Evolutionary conservation across 2,888 invertebrate genomes (phyloP).

Genomic region (Aromia moschata): DNA sequence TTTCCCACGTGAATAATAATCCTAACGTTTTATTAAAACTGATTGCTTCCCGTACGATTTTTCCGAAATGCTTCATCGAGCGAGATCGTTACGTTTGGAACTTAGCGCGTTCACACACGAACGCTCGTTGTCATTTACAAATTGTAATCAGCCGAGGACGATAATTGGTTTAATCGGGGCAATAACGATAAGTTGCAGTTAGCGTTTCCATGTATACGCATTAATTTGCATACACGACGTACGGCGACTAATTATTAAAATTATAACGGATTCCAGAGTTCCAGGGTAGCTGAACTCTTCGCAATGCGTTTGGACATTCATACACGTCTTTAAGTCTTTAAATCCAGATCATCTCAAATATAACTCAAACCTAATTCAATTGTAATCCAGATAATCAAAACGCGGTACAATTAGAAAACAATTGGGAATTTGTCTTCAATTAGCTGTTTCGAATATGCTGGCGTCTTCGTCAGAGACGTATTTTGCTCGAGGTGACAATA

Average conservation of each 20-base stretch:
- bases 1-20: constrained; percentile 30
- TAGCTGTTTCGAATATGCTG: no score
- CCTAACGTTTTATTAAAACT: constrained; percentile 9
- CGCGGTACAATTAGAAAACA: no score
- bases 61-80: background rate
- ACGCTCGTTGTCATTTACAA: constrained; percentile 33
- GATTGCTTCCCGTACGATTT: constrained; percentile 23
- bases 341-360: no score
- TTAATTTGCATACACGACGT: background rate
- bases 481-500: no score
- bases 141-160: constrained; percentile 31
- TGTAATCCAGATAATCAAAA: no score
- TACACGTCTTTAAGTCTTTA: no score
- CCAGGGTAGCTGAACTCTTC: no score
- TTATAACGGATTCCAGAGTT: background rate
- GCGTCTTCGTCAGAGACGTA: no score
- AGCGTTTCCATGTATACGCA: background rate
- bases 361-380: no score
- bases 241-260: background rate
- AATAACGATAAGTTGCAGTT: constrained; percentile 26
- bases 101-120: background rate
- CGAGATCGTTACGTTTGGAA: constrained; percentile 2
- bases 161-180: constrained; percentile 30
- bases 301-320: no score
- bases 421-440: no score